Conservation (phyloP, 2,113 vertebrate genomes). For the Tupaia tana region DNA sequence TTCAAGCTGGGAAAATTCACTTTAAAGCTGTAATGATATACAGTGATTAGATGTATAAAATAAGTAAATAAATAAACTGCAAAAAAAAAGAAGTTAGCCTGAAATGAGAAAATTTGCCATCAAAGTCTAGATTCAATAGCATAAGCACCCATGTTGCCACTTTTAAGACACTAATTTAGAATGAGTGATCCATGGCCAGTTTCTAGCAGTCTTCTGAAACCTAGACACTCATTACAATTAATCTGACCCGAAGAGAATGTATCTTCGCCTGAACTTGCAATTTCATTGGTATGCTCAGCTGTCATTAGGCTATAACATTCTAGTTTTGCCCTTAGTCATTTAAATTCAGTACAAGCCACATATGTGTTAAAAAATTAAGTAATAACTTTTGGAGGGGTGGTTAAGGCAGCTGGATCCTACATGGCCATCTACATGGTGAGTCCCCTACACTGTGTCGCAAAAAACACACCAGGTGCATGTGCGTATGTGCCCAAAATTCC, state of each 20-base stretch:
- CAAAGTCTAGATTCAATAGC: background rate
- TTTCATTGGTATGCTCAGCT: background rate
- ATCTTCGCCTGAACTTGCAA: background rate
- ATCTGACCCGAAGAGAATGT: background rate
- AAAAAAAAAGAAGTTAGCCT: background rate
- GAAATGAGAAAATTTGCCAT: background rate
- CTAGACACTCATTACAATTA: background rate
- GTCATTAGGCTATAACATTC: background rate
- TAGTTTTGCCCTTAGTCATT: background rate
- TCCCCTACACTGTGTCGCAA: too few relatives aligned
- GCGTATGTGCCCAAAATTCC: too few relatives aligned
- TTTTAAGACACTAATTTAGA: background rate
- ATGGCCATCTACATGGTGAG: too few relatives aligned
- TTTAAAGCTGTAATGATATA: too few relatives aligned
- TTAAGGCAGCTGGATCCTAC: too few relatives aligned
- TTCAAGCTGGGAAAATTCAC: too few relatives aligned
- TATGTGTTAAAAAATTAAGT: background rate
- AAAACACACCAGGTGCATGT: too few relatives aligned
- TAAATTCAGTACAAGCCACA: background rate
- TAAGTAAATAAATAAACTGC: too few relatives aligned
- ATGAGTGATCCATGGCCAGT: background rate
- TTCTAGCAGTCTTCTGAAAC: background rate
- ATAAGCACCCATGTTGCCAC: background rate
- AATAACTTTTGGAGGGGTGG: background rate
- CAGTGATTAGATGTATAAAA: too few relatives aligned